phyloP scores from a whole-genome alignment of 1,140 invertebrate genomes.

The Euschistus heros region DNA sequence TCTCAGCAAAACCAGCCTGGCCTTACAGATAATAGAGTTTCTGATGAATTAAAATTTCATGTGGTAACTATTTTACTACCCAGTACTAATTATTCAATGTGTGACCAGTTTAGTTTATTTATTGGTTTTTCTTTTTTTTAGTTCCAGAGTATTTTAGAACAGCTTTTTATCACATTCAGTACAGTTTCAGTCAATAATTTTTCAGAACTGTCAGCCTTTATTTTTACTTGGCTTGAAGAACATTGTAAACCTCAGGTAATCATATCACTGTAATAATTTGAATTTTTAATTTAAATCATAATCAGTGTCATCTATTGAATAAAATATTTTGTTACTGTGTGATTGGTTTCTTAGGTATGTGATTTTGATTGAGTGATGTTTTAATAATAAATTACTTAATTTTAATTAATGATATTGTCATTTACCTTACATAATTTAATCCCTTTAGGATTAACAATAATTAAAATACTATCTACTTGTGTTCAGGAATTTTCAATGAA shows the following conservation, averaged over 20 bases:
- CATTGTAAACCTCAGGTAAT: slow-evolving; percentile 81
- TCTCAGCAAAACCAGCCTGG: slow-evolving; percentile 88
- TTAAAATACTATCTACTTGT: too few relatives aligned
- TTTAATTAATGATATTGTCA: too few relatives aligned
- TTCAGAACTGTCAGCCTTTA: slow-evolving; percentile 80
- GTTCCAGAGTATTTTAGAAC: slow-evolving; percentile 93
- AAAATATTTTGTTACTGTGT: too few relatives aligned
- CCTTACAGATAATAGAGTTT: slow-evolving; percentile 72
- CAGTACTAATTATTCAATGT: not conserved
- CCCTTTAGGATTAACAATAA: too few relatives aligned
- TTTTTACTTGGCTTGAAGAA: slow-evolving; percentile 93
- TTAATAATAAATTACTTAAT: too few relatives aligned
- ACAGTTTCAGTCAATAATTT: slow-evolving; percentile 84
- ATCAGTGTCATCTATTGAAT: too few relatives aligned
- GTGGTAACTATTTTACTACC: slow-evolving; percentile 55
- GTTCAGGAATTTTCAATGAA: too few relatives aligned
- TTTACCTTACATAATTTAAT: too few relatives aligned
- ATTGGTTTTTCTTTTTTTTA: slow-evolving; percentile 37
- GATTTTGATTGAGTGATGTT: too few relatives aligned
- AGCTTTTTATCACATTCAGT: slow-evolving; percentile 82
- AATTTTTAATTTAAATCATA: slow-evolving; percentile 9
- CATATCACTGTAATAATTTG: not conserved
- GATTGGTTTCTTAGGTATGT: too few relatives aligned
- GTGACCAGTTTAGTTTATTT: not conserved
- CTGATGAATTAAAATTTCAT: slow-evolving; percentile 92